These are phyloP conservation scores for Hypsopygia costalis DNA, from an alignment of 2,888 invertebrate species.

Conservation along the genomic window DNA sequence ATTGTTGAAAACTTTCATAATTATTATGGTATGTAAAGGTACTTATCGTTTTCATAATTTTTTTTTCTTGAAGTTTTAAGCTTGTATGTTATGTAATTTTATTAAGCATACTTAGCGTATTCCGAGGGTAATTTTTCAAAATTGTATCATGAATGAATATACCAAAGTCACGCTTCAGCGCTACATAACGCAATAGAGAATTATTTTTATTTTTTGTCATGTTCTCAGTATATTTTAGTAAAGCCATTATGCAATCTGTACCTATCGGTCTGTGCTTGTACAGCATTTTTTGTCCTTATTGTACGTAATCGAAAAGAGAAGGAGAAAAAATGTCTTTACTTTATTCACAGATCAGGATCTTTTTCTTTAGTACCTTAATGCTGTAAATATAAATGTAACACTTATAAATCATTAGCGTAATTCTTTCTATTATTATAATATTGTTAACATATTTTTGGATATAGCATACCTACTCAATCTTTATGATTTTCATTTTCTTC, in stretches of 20 bases:
- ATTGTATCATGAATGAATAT: not conserved
- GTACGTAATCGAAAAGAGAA: not conserved
- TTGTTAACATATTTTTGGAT: slow-evolving; percentile 7
- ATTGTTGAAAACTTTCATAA: no score
- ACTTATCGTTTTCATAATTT: no score
- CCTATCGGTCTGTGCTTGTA: not conserved
- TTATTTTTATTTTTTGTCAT: no score
- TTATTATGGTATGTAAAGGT: no score
- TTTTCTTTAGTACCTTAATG: not conserved
- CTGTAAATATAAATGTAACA: slow-evolving; percentile 20
- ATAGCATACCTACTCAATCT: slow-evolving; percentile 3
- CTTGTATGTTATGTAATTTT: no score
- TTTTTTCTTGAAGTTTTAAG: no score
- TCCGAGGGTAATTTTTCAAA: no score
- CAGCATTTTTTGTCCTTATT: not conserved
- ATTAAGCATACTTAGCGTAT: no score
- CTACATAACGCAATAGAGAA: no score
- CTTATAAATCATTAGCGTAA: slow-evolving; percentile 4
- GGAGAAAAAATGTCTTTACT: not conserved
- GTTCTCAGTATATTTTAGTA: no score
- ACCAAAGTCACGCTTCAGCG: slow-evolving; percentile 2
- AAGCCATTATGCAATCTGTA: no score
- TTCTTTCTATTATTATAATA: not conserved
- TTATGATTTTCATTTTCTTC: slow-evolving; percentile 2
- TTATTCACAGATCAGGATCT: not conserved